phyloP scores from a whole-genome alignment of 2,113 vertebrate species.

The Mastomys natalensis region DNA sequence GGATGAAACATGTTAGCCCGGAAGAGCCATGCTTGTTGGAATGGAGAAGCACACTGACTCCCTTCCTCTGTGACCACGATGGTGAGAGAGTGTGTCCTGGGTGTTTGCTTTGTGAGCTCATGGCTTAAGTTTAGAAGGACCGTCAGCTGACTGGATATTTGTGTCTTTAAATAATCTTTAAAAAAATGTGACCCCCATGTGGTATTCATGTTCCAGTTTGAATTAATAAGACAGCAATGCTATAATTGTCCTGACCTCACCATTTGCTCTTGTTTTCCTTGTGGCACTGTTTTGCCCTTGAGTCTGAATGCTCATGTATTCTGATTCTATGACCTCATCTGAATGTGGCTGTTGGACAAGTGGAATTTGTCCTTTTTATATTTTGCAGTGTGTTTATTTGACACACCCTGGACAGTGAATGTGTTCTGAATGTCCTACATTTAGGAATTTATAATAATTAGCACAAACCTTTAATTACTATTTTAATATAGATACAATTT shows the following conservation, averaged over 20 bases:
- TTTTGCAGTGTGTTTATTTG: constrained; percentile 26
- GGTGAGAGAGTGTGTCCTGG: background rate
- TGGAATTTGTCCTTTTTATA: constrained; percentile 26
- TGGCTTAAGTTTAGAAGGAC: constrained; percentile 42
- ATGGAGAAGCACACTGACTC: background rate
- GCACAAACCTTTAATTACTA: constrained; percentile 50
- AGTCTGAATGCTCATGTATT: constrained; percentile 44
- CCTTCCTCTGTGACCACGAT: background rate
- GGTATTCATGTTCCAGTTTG: background rate
- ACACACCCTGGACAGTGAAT: background rate
- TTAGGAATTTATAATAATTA: constrained; percentile 25
- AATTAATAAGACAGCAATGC: constrained; percentile 7
- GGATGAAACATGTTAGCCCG: constrained; percentile 73
- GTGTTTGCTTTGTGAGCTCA: constrained; percentile 54
- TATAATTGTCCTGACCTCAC: constrained; percentile 10
- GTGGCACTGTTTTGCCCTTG: background rate
- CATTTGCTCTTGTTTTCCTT: constrained; percentile 31
- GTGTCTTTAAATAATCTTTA: constrained; percentile 52
- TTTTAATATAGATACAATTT: constrained; percentile 46
- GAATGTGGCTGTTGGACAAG: constrained; percentile 16
- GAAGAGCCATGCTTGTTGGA: constrained; percentile 36
- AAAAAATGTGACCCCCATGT: background rate
- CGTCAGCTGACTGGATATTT: constrained; percentile 23
- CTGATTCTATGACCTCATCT: constrained; percentile 9
- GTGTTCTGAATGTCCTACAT: constrained; percentile 30